Base-by-base conservation (phyloP, 2,113 vertebrate genomes). In the Etheostoma cragini region DNA sequence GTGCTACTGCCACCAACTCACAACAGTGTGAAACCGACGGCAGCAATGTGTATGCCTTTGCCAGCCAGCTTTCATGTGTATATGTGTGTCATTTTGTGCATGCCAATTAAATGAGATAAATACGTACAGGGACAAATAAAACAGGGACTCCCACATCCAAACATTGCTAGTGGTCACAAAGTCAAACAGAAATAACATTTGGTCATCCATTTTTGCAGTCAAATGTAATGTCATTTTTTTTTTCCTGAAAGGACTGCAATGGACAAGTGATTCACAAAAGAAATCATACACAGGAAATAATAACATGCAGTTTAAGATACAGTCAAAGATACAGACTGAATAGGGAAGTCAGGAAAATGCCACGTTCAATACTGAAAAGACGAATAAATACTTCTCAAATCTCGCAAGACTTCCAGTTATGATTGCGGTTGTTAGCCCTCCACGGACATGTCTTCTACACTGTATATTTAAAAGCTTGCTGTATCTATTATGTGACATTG, bases 401-500 rank as follows among this genome's bases (percentile, higher is more conserved):
- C 45, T 45, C 22, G 2, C 42, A 21, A 12, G n/a, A 13, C 30
- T 17, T 50, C 7, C 8, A 15, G 17, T 13, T 46, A 15, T 46
- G 33, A 52, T 53, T 17, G 15, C 30, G 10, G 3, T 17, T 22
- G n/a, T 64, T 62, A 62, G 30, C 54, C 68, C 53, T 68, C 53
- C 11, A 7, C 33, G 71, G 72, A 68, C 47, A 78, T 19, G 42
- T 22, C 60, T 13, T 19, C 45, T 64, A 2, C 11, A 26, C 17
- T 16, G 8, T 22, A 35, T 78, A 70, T 67, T 53, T 71, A 45
- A 62, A 30, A 52, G 49, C 58, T 56, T 26, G 26, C 24, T 80
- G 21, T 19, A 17, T 64, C 67, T 78, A 16, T 78, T 88, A 60
- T 78, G 62, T 49, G 62, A 65, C 62, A 62, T 56, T 70, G 63